Base-by-base conservation (phyloP, 1,140 invertebrate genomes). In the Hyphantria cunea region DNA sequence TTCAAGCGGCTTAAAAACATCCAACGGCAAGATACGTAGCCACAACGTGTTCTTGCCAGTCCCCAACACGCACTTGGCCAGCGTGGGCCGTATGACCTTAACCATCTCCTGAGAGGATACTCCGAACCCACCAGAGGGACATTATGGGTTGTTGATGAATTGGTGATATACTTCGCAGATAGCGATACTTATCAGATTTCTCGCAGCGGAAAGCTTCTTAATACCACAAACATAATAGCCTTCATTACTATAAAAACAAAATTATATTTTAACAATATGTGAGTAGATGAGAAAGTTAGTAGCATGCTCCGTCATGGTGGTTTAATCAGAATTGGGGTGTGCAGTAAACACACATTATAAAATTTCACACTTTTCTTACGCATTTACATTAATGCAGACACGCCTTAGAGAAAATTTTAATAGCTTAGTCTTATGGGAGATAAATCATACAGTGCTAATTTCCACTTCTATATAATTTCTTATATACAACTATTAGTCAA, bases 281-380 rank as follows among this genome's bases (percentile, higher is more conserved):
- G 41, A 0, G 6, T 6, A n/a, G 14, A 59, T 49, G 13, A 31
- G 56, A 59, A 59, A 59, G 56, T 59, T 9, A 39, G 17, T 10
- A 14, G 32, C 33, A 17, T 14, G 32, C 44, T 41, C 31, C 45
- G 34, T 59, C 56, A 59, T 50, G 56, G 33, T 25, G 34, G 14
- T 17, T 59, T 49, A 39, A 17, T 37, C n/a, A 44, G 15, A 58
- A 37, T 17, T 31, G 45, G 45, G 55, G 32, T 56, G 33, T 31
- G 45, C 32, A 45, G 32, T 56, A 14, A 45, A 25, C 25, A 41
- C 12, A 37, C 11, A 41, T 15, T 3, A 49, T n/a, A 51, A 51
- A n/a, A 37, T 51, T 51, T 51, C 41, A 54, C 41, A 11, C 34
- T 14, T 51, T 13, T 39, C 37, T 39, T 44, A 12, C 12, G n/a